These are phyloP conservation scores for Protaetia brevitarsis DNA, from an alignment of 1,140 invertebrate species.

Conservation along the genomic window DNA sequence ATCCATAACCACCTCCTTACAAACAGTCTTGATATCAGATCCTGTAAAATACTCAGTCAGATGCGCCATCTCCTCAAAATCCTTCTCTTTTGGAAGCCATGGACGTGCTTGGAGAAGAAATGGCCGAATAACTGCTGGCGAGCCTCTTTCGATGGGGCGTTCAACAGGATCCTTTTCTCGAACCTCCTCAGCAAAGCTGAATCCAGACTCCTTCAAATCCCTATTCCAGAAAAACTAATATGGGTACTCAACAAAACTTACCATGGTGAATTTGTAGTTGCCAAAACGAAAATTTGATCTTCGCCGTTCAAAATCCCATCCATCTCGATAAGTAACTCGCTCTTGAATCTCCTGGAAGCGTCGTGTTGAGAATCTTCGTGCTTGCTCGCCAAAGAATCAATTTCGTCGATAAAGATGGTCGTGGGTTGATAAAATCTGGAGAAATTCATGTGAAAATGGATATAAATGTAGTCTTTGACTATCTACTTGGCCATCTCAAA, in stretches of 20 bases:
- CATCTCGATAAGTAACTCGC: constrained; percentile 88
- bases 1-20: constrained; percentile 80
- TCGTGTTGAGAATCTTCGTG: constrained; percentile 81
- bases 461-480: constrained; percentile 38
- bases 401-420: constrained; percentile 95
- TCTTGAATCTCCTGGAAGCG: constrained; percentile 85
- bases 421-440: constrained; percentile 70
- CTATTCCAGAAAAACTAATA: neutral
- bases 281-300: constrained; percentile 76
- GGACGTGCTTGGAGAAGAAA: constrained; percentile 51
- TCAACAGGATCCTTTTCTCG: constrained; percentile 83
- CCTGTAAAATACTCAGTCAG: constrained; percentile 79
- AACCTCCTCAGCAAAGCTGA: constrained; percentile 81
- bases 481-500: constrained; percentile 79
- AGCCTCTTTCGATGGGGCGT: constrained; percentile 66
- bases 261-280: constrained; percentile 91
- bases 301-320: constrained; percentile 72
- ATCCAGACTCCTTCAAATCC: constrained; percentile 53
- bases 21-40: constrained; percentile 82
- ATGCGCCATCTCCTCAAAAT: constrained; percentile 57
- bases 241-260: neutral
- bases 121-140: constrained; percentile 65
- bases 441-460: neutral
- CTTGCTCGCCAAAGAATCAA: constrained; percentile 82
- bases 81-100: constrained; percentile 40